These are phyloP conservation scores for Leptopterna dolabrata DNA, from an alignment of 2,888 invertebrate species.

Conservation along the genomic window DNA sequence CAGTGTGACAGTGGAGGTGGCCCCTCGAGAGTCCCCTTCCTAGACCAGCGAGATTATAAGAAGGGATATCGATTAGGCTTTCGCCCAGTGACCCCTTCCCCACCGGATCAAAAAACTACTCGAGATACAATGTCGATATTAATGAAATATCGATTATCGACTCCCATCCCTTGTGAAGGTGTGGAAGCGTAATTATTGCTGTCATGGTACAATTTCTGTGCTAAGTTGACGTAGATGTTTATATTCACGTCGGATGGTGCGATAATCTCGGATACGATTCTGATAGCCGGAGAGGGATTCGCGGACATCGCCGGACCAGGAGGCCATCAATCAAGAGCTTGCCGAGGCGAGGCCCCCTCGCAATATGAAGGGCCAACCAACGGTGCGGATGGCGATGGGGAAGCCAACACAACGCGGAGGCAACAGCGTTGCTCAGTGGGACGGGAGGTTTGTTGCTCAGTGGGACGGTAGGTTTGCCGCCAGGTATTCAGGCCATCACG, in stretches of 20 bases:
- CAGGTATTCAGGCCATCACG: neutral
- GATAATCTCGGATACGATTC: slow-evolving; percentile 10
- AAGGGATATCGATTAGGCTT: too few species aligned
- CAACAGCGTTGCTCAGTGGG: neutral
- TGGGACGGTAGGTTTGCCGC: neutral
- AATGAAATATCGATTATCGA: too few species aligned
- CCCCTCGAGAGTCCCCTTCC: too few species aligned
- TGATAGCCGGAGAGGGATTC: neutral
- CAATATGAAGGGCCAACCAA: neutral
- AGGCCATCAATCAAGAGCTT: neutral
- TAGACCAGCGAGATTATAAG: too few species aligned
- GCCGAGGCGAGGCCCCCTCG: neutral
- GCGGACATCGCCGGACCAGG: neutral
- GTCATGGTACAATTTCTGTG: neutral
- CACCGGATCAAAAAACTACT: too few species aligned
- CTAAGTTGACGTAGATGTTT: slow-evolving; percentile 5
- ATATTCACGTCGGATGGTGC: neutral
- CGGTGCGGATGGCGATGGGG: neutral
- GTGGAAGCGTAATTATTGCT: neutral
- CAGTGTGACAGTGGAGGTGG: too few species aligned
- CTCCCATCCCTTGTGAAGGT: neutral
- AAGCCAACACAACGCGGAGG: neutral
- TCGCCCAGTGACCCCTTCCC: too few species aligned
- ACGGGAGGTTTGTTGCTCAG: too few species aligned
- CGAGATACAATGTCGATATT: too few species aligned